Base-by-base conservation (phyloP, 1,140 invertebrate genomes). In the Drosophila leontia region DNA sequence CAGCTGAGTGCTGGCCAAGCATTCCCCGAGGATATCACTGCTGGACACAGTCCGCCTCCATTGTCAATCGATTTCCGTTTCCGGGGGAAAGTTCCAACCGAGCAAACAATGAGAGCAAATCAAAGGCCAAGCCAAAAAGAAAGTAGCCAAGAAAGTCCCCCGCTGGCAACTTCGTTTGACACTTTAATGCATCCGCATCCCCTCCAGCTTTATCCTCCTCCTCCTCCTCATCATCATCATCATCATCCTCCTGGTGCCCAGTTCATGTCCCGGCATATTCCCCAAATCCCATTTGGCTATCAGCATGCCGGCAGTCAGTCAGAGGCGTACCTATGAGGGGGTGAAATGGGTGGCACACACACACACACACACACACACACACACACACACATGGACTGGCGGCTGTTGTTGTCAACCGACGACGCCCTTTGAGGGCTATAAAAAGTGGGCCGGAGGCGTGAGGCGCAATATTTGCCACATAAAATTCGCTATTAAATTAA, bases 251-350 rank as follows among this genome's bases (percentile, higher is more conserved):
- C 12, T 13, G 37, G 12, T 47, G 37, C 72, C 48, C 45, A 47
- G 62, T 61, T 58, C 63, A 29, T 68, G 63, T 57, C 64, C 56
- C 17, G 58, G 51, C 62, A 67, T 78, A 87, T 80, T 87, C 84
- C 84, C 84, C 80, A 81, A 90, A 78, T 88, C 84, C 84, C 84
- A 75, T 80, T 88, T 75, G 84, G 84, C 84, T 84, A 88, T 88
- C 84, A 88, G 80, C 84, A 83, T 39, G 51, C 51, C 34, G 48
- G 50, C 63, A 78, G 47, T 64, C 39, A 7, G 45, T 26, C 42
- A 17, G 47, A 15, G 41, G 26, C 26, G 26, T 26, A 26, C 4
- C 26, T 26, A 26, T 4, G 13, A 13, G 23, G 1, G 23, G n/a
- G 9, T 35, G 50, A 19, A 17, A 7, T 17, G 26, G 48, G n/a